Evolutionary conservation across 2,797 vertebrate species (phyloP).

Genomic region (Tachyglossus aculeatus): DNA sequence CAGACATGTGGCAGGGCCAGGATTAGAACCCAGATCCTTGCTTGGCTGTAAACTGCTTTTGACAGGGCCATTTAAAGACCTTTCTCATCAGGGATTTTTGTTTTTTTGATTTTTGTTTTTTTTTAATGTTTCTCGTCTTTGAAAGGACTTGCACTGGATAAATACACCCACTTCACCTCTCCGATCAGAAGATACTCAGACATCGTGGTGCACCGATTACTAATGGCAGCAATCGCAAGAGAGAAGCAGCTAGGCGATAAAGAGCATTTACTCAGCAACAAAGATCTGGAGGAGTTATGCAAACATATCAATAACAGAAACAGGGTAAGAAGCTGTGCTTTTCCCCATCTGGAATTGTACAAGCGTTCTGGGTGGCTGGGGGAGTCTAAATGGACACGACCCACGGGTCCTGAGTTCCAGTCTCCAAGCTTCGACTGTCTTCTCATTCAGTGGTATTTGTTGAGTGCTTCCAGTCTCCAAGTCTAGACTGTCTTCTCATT

Average conservation of each 20-base stretch:
- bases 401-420: no score
- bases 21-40: no score
- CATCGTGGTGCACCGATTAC: conserved; percentile 88
- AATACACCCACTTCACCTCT: conserved; percentile 97
- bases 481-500: no score
- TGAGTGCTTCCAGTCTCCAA: no score
- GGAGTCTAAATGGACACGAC: no score
- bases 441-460: no score
- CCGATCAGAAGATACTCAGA: conserved; percentile 96
- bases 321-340: conserved; percentile 79
- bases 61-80: neutral
- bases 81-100: neutral
- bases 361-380: no score
- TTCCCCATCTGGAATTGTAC: no score
- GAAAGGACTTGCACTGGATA: conserved; percentile 90
- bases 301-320: conserved; percentile 91
- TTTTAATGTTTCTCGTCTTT: neutral
- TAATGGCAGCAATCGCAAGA: conserved; percentile 77
- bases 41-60: neutral
- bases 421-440: no score
- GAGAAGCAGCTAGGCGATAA: conserved; percentile 58
- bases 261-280: conserved; percentile 72
- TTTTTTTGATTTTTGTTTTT: neutral
- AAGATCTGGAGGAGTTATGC: conserved; percentile 86
- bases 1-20: no score